Conservation (phyloP, 2,888 invertebrate species). For the Barypeithes pellucidus region DNA sequence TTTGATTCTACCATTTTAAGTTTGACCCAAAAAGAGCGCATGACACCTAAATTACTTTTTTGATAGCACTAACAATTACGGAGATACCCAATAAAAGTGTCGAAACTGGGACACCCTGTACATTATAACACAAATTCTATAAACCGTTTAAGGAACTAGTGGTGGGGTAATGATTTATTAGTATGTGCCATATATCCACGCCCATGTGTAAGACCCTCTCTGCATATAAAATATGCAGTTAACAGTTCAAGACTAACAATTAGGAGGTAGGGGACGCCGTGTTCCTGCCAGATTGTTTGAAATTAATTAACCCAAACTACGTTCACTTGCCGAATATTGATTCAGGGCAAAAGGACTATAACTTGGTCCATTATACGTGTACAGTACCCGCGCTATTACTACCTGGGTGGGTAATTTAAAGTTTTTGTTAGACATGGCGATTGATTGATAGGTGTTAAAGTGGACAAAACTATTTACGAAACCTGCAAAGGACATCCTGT, state of each 20-base stretch:
- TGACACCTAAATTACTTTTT: too few species aligned
- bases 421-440: background rate
- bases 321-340: constrained; percentile 19
- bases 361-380: background rate
- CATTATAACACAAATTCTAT: too few species aligned
- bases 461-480: too few species aligned
- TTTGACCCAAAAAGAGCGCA: too few species aligned
- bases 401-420: background rate
- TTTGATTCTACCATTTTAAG: too few species aligned
- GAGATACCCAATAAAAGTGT: too few species aligned
- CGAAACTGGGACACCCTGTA: too few species aligned
- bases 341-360: background rate
- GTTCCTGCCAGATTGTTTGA: constrained; percentile 18
- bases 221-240: constrained; percentile 8
- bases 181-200: background rate
- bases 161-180: too few species aligned
- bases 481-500: too few species aligned
- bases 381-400: background rate
- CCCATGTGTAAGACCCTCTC: background rate
- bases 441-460: too few species aligned
- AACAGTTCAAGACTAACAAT: constrained; percentile 9
- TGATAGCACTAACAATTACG: too few species aligned
- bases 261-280: background rate
- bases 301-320: constrained; percentile 23
- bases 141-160: too few species aligned